Evolutionary conservation across 2,888 invertebrate genomes (phyloP), one percentile per base, ranked within the genome.

Genomic region (Pecten maximus): DNA sequence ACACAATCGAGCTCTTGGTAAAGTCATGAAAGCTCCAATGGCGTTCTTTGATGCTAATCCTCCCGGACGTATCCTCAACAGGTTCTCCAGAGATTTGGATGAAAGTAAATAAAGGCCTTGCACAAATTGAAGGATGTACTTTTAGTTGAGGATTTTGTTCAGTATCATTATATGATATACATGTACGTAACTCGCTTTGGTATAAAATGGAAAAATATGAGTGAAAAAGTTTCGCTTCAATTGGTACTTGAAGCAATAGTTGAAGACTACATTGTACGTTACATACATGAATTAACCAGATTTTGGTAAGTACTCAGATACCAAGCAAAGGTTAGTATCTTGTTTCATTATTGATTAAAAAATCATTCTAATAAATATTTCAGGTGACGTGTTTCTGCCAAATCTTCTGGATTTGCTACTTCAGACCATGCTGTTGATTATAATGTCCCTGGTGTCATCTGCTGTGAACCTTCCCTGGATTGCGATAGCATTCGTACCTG

Each of bases 31-130:
- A 90, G 93, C 93, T 16, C 93, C 94, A 15, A 95, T 95, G 95
- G 93, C 90, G 40, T 96, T 95, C 92, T 96, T 95, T 92, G 96
- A 95, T 88, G 94, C 93, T 23, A 96, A 93, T 89, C 94, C 96
- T 10, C 91, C 94, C 0, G 96, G 96, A 16, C 92, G 95, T 74
- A 94, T 96, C 40, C 92, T 96, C 10, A 96, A 96, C 89, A 93
- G 96, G 87, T 96, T 96, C 90, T 95, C 95, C 19, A 95, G 95
- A 89, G 96, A 95, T 88, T 92, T 96, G 87, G 96, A 96, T 88
- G 95, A 94, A 96, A 94, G 96, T 91, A 97, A 97, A 50, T 96
- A 40, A 87, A 40, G 6, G 28, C 23, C 44, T 88, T 88, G n/a
- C n/a, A n/a, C n/a, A n/a, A n/a, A n/a, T n/a, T n/a, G n/a, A n/a